These are phyloP conservation scores for Leiothrix lutea DNA, from an alignment of 2,113 vertebrate genomes.

Conservation along the genomic window DNA sequence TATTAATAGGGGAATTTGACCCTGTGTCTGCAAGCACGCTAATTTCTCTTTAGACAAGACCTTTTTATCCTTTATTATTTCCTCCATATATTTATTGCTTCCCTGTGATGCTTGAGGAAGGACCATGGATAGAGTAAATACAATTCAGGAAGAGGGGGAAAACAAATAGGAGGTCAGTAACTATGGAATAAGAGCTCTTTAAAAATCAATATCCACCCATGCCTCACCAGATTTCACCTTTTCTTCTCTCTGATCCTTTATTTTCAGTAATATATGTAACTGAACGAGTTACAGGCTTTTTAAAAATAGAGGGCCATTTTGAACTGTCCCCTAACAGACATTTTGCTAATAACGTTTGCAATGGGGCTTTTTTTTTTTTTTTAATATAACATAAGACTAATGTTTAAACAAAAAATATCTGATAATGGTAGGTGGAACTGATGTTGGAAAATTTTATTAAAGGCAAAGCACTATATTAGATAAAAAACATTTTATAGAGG, in stretches of 20 bases:
- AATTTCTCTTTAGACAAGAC: not conserved
- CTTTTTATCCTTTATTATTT: conserved; percentile 11
- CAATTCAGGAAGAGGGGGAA: not conserved
- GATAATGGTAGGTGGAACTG: not conserved
- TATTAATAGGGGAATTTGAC: not conserved
- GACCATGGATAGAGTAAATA: not conserved
- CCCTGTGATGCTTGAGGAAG: not conserved
- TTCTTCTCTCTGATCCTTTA: not conserved
- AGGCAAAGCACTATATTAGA: not conserved
- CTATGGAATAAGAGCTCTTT: not conserved
- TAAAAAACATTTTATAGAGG: not conserved
- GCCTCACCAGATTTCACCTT: not conserved
- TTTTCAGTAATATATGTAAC: not conserved
- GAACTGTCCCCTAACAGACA: not conserved
- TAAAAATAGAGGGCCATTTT: not conserved
- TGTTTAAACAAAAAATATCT: not conserved
- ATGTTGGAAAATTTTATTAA: not conserved
- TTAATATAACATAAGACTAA: not conserved
- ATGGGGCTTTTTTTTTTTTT: not conserved
- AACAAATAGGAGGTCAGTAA: not conserved
- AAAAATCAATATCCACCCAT: not conserved
- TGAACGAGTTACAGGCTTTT: not conserved
- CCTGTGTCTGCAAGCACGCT: not conserved
- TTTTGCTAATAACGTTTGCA: not conserved
- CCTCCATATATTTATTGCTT: not conserved